These are phyloP conservation scores for Cheilosia impressa DNA, from an alignment of 2,888 invertebrate species.

Conservation along the genomic window DNA sequence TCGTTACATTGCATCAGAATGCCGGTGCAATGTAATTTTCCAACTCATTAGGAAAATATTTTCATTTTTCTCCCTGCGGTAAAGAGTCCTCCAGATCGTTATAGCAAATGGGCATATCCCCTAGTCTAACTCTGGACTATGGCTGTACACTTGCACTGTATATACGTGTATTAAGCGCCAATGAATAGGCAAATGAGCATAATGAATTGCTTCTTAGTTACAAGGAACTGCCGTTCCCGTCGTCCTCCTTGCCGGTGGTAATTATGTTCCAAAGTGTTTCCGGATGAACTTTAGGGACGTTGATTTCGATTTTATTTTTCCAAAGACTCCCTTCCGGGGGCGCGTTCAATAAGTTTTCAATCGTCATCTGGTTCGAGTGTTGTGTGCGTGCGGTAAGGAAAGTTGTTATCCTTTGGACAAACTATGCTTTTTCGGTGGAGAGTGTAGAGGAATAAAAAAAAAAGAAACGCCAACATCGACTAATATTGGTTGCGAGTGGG, in stretches of 20 bases:
- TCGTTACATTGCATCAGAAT: slow-evolving; percentile 55
- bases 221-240: background rate
- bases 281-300: slow-evolving; percentile 41
- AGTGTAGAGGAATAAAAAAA: slow-evolving; percentile 13
- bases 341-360: slow-evolving; percentile 60
- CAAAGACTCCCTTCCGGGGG: too few species aligned
- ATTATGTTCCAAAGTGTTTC: slow-evolving; percentile 68
- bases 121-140: background rate
- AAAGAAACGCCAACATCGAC: background rate
- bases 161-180: slow-evolving; percentile 55
- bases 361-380: slow-evolving; percentile 31
- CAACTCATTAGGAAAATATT: slow-evolving; percentile 71
- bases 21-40: slow-evolving; percentile 68
- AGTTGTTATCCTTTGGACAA: slow-evolving; percentile 35
- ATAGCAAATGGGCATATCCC: slow-evolving; percentile 28
- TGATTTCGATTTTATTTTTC: slow-evolving; percentile 50
- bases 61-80: slow-evolving; percentile 27
- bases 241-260: slow-evolving; percentile 13
- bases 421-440: slow-evolving; percentile 44
- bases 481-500: slow-evolving; percentile 44
- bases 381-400: slow-evolving; percentile 3
- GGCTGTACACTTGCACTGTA: background rate
- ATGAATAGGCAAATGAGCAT: slow-evolving; percentile 72
- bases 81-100: slow-evolving; percentile 46
- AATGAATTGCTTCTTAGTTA: slow-evolving; percentile 70